A percentile compares a stretch with the other conserved stretches of the same genome.
phyloP scores from a whole-genome alignment of 2,888 invertebrate genomes.

The Oscheius sp. region DNA sequence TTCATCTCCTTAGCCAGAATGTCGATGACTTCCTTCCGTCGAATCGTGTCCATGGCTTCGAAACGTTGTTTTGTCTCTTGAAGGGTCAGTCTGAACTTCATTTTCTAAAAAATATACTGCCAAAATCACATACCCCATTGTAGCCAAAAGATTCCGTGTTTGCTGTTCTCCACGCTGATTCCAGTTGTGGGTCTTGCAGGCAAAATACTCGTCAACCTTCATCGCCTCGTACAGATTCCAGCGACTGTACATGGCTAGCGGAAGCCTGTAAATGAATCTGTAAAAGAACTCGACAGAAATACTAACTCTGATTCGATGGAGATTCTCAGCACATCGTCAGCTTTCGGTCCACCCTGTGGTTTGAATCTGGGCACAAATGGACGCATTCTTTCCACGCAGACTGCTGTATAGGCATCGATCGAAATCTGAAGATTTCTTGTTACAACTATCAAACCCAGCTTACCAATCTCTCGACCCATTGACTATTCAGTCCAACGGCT shows the following conservation, averaged over 20 bases:
- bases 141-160: constrained; percentile 58
- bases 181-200: constrained; percentile 67
- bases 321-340: constrained; percentile 62
- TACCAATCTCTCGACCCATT: constrained; percentile 56
- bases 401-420: constrained; percentile 57
- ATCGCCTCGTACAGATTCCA: constrained; percentile 68
- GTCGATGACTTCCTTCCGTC: constrained; percentile 57
- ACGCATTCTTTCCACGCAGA: constrained; percentile 63
- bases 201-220: constrained; percentile 61
- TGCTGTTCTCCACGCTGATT: constrained; percentile 64
- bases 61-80: constrained; percentile 63
- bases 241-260: constrained; percentile 65
- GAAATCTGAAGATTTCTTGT: constrained; percentile 51
- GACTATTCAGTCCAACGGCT: constrained; percentile 64
- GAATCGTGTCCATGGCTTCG: constrained; percentile 57
- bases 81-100: constrained; percentile 60
- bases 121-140: constrained; percentile 39
- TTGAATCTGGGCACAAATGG: constrained; percentile 55
- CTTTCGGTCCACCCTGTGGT: constrained; percentile 57
- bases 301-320: constrained; percentile 63
- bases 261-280: constrained; percentile 47
- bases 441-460: constrained; percentile 2
- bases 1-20: constrained; percentile 62
- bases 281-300: constrained; percentile 7
- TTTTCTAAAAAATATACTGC: constrained; percentile 21